Evolutionary conservation across 2,113 vertebrate species (phyloP), one percentile per base, ranked within the genome.

Genomic region (Brachypteracias leptosomus): DNA sequence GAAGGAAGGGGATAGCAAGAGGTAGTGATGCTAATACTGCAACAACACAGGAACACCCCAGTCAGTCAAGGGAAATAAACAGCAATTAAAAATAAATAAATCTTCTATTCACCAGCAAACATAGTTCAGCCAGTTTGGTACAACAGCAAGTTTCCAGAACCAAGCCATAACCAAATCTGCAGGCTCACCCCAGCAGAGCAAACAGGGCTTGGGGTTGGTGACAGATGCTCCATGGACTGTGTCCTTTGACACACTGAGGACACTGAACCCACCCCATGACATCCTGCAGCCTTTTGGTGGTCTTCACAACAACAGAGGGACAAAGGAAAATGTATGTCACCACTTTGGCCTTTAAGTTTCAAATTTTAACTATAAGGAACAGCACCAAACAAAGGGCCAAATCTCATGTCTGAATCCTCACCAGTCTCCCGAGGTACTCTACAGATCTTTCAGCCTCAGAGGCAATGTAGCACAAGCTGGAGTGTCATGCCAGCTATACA

Each of bases 1-100:
- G 98, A 99, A 55, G 98, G 98, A 18, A 99, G 98, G 5, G 98
- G 98, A 95, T 98, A 98, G 97, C 98, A 98, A 49, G 98, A 99
- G 96, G 98, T 98, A 89, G 98, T 99, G 97, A 99, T 99, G 98
- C 97, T 98, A 94, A 99, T 98, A 77, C 98, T 98, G 98, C 6
- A 82, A 96, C 7, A 57, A 93, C 62, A 88, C 55, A 36, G 26
- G 47, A 46, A 52, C 22, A 93, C 29, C 21, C 31, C 81, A 21
- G 24, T 95, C 67, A 96, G 93, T 42, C 74, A 75, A 47, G 40
- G 38, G 4, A 47, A 78, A 51, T 3, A 2, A 7, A 22, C 0
- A 62, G 28, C 35, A 35, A 17, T 3, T 8, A 6, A 4, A 1
- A n/a, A 71, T 5, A 5, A n/a, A 12, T 3, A 12, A 33, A 16